Base-by-base conservation (phyloP, 2,113 vertebrate species). In the Prolemur simus region DNA sequence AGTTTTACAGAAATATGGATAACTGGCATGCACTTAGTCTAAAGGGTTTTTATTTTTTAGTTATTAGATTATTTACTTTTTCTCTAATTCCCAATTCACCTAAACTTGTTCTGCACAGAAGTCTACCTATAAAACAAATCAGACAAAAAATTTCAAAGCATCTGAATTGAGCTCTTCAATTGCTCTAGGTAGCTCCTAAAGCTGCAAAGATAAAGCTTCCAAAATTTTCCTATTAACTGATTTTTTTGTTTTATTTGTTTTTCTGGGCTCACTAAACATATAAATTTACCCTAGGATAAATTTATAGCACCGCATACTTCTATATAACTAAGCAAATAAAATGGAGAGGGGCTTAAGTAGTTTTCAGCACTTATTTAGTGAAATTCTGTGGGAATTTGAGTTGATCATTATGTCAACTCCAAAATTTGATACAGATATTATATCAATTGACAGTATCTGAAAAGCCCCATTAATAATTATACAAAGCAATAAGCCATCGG, bases 381-480 rank as follows among this genome's bases (percentile, higher is more conserved):
- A 94, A 96, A 88, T 49, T 93, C 23, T 91, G 71, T 34, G 13
- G 77, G 45, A 91, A 94, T 98, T 98, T 97, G 92, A 97, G 87
- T 74, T 98, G 68, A 97, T 91, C 84, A 68, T 68, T 49, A 49
- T 49, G 49, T 49, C 49, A 49, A 49, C 49, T 49, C 49, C 49
- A 49, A 49, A 49, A 13, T 49, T 14, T 49, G 49, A 49, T 54
- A 54, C 17, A 54, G 17, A 54, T 54, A 54, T 54, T 54, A 54
- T 54, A 54, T 89, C 97, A 97, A 97, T 95, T 97, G 94, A 91
- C 42, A 95, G 49, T 92, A 95, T 95, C 87, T 97, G 84, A 85
- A 97, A 93, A 97, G 81, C 69, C 42, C 56, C 96, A 84, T 95
- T 98, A 97, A 98, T 96, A 94, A 98, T 94, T 97, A 56, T 58